These are phyloP conservation scores for Gobiocypris rarus DNA, from an alignment of 2,113 vertebrate species.

Conservation along the genomic window DNA sequence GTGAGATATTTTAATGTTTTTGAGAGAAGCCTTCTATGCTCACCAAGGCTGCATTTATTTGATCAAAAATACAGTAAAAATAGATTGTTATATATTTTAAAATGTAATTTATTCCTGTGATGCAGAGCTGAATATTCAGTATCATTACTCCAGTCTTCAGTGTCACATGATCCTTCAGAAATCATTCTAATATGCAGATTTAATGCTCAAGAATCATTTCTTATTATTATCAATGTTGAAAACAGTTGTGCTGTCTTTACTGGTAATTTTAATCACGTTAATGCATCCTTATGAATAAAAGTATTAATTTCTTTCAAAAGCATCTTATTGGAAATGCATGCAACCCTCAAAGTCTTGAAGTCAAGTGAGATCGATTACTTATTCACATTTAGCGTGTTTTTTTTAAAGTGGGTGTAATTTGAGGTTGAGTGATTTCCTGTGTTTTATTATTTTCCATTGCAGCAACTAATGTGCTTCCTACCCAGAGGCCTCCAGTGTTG, in stretches of 20 bases:
- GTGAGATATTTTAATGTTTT: neutral
- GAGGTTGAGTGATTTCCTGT: neutral
- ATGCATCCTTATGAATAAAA: neutral
- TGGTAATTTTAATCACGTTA: neutral
- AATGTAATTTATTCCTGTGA: neutral
- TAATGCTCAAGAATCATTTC: neutral
- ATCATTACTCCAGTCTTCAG: neutral
- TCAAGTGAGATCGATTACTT: neutral
- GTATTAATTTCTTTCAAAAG: neutral
- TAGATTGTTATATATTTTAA: neutral
- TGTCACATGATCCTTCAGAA: neutral
- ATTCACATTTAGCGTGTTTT: neutral
- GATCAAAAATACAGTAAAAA: neutral
- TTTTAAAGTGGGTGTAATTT: neutral
- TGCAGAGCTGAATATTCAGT: neutral
- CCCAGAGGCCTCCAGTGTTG: constrained; percentile 50
- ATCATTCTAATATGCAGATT: neutral
- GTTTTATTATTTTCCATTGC: constrained; percentile 23
- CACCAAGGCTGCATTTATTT: neutral
- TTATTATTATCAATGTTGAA: neutral
- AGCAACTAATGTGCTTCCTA: constrained; percentile 75
- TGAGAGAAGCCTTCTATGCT: neutral
- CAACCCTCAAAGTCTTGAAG: neutral
- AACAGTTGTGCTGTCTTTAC: neutral
- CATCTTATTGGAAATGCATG: neutral